These are phyloP conservation scores for Oryzias javanicus DNA, from an alignment of 2,113 vertebrate genomes.

Conservation along the genomic window DNA sequence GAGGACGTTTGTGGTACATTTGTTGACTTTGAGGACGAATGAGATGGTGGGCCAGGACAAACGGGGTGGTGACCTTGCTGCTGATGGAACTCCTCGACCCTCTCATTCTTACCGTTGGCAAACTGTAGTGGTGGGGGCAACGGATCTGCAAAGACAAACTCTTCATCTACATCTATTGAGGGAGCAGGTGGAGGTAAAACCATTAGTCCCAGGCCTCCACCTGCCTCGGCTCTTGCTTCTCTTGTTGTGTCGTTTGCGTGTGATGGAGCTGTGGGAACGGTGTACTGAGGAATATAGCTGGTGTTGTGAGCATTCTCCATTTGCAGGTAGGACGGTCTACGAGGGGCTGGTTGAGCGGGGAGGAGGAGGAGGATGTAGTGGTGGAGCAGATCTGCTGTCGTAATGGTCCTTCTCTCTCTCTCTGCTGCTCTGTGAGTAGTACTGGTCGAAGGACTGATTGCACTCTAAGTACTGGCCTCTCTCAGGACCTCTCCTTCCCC, in stretches of 20 bases:
- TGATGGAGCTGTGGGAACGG: slow-evolving; percentile 58
- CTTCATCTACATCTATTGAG: slow-evolving; percentile 88
- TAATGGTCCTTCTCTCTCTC: slow-evolving; percentile 66
- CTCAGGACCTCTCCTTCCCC: slow-evolving; percentile 72
- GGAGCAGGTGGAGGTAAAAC: slow-evolving; percentile 88
- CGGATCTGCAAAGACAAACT: slow-evolving; percentile 89
- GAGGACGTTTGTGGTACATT: slow-evolving; percentile 61
- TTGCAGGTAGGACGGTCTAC: slow-evolving; percentile 73
- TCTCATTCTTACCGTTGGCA: slow-evolving; percentile 83
- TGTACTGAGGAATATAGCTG: slow-evolving; percentile 67
- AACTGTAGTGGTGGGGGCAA: slow-evolving; percentile 90
- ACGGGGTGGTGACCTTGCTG: slow-evolving; percentile 45
- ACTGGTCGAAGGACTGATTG: no score
- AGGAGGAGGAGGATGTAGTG: slow-evolving; percentile 57
- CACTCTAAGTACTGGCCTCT: no score
- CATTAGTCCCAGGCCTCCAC: slow-evolving; percentile 79
- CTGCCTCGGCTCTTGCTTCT: slow-evolving; percentile 31
- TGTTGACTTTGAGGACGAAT: slow-evolving; percentile 39
- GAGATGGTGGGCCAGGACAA: slow-evolving; percentile 57
- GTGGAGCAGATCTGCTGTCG: slow-evolving; percentile 61
- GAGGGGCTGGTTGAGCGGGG: slow-evolving; percentile 65
- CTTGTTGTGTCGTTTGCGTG: slow-evolving; percentile 42
- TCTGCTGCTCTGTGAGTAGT: slow-evolving; percentile 57
- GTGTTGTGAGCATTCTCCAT: slow-evolving; percentile 68
- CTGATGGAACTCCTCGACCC: slow-evolving; percentile 55